A percentile compares a stretch with the other conserved stretches of the same genome.
Evolutionary conservation across 35 echinoderm and acorn worm genomes (phyloP).

Genomic region (Lytechinus variegatus): DNA sequence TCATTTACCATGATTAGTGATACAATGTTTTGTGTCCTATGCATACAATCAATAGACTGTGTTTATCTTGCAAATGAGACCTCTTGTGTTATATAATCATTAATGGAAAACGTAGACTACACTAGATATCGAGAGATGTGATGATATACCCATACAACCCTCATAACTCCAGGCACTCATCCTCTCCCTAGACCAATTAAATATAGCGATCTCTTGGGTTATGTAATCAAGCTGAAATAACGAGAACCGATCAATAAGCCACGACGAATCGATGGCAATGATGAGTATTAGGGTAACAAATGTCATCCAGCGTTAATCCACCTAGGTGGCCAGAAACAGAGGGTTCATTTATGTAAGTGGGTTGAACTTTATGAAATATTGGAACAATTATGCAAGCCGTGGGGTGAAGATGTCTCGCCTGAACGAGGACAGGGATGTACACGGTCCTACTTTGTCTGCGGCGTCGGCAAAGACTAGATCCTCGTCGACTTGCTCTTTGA

Average conservation of each 20-base stretch:
- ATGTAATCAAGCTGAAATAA: conserved; percentile 5
- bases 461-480: background rate
- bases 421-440: conserved; percentile 6
- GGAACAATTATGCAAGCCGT: conserved; percentile 10
- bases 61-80: background rate
- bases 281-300: background rate
- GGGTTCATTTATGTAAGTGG: conserved; percentile 14
- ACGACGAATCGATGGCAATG: background rate
- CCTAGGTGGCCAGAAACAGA: background rate
- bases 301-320: background rate
- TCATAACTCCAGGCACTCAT: background rate
- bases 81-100: background rate
- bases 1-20: background rate
- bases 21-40: background rate
- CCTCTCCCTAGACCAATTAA: background rate
- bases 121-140: background rate
- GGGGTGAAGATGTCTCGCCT: conserved; percentile 7
- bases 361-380: background rate
- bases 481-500: background rate
- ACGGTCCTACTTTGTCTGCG: background rate
- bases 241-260: background rate
- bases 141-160: background rate
- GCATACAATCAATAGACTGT: background rate
- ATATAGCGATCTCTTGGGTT: background rate
- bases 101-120: background rate